Evolutionary conservation across 2,888 invertebrate genomes (phyloP).

Genomic region (Gandaritis pyraliata): DNA sequence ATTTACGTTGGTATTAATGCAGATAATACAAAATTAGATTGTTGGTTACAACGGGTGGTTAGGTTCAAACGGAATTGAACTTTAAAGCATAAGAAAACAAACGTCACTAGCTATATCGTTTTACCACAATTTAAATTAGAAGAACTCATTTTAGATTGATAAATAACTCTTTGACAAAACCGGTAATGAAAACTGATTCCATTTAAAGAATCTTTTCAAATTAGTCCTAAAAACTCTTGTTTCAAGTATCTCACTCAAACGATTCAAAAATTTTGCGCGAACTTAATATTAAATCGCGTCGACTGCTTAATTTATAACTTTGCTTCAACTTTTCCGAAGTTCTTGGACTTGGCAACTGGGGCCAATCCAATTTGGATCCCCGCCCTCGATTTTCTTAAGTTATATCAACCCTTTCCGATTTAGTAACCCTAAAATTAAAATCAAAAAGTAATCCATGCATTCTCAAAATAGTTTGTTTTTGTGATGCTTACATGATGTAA

Average conservation of each 20-base stretch:
- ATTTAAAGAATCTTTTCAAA: conserved; percentile 40
- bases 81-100: not conserved
- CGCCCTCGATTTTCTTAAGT: conserved; percentile 6
- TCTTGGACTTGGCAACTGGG: conserved; percentile 29
- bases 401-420: conserved; percentile 5
- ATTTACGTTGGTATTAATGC: conserved; percentile 7
- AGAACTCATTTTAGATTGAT: too few relatives aligned
- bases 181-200: conserved; percentile 47
- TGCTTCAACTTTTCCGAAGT: conserved; percentile 31
- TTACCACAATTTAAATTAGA: too few relatives aligned
- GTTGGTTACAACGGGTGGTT: too few relatives aligned
- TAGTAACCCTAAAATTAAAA: not conserved
- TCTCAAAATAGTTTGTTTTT: too few relatives aligned
- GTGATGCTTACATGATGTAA: too few relatives aligned
- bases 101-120: too few relatives aligned
- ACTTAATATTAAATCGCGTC: conserved; percentile 46
- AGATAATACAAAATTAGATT: not conserved
- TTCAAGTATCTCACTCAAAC: conserved; percentile 22
- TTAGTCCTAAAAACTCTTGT: conserved; percentile 47
- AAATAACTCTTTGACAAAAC: not conserved
- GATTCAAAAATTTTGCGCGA: conserved; percentile 35
- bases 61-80: too few relatives aligned
- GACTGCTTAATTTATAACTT: conserved; percentile 40
- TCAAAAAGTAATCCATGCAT: too few relatives aligned
- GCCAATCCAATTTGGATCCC: conserved; percentile 28